These are phyloP conservation scores for Melangyna quadrimaculata DNA, from an alignment of 2,888 invertebrate genomes.

Conservation along the genomic window DNA sequence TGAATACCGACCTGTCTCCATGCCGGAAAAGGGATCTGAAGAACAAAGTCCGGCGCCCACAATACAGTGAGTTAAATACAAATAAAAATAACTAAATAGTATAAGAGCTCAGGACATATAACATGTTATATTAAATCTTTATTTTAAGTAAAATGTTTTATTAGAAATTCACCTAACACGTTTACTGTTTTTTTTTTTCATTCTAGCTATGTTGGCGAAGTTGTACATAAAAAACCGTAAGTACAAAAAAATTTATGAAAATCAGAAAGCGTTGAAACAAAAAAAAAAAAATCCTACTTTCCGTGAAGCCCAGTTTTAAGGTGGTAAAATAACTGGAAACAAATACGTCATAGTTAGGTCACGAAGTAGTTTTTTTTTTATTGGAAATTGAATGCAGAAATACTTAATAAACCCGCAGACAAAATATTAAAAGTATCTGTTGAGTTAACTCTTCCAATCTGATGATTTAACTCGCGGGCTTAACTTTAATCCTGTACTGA, in stretches of 20 bases:
- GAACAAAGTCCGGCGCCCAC: slow-evolving; percentile 87
- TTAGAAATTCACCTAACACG: neutral
- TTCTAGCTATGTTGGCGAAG: slow-evolving; percentile 86
- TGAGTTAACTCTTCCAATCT: too few relatives aligned
- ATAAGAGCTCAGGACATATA: neutral
- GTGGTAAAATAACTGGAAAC: too few relatives aligned
- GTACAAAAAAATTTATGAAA: slow-evolving; percentile 77
- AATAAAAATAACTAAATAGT: slow-evolving; percentile 29
- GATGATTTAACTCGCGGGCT: too few relatives aligned
- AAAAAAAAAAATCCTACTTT: neutral
- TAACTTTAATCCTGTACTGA: too few relatives aligned
- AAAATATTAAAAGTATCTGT: too few relatives aligned
- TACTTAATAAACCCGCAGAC: too few relatives aligned
- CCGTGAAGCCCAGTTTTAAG: too few relatives aligned
- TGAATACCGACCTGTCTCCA: slow-evolving; percentile 92
- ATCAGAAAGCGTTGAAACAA: neutral
- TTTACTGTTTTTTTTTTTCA: slow-evolving; percentile 55
- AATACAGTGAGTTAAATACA: slow-evolving; percentile 89
- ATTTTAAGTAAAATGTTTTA: neutral
- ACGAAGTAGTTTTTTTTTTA: too few relatives aligned
- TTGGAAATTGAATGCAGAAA: too few relatives aligned
- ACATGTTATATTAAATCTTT: too few relatives aligned
- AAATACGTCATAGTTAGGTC: too few relatives aligned
- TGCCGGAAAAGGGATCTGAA: slow-evolving; percentile 85
- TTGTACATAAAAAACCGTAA: slow-evolving; percentile 88